Evolutionary conservation across 2,113 vertebrate species (phyloP).

Genomic region (Gracilinanus agilis): DNA sequence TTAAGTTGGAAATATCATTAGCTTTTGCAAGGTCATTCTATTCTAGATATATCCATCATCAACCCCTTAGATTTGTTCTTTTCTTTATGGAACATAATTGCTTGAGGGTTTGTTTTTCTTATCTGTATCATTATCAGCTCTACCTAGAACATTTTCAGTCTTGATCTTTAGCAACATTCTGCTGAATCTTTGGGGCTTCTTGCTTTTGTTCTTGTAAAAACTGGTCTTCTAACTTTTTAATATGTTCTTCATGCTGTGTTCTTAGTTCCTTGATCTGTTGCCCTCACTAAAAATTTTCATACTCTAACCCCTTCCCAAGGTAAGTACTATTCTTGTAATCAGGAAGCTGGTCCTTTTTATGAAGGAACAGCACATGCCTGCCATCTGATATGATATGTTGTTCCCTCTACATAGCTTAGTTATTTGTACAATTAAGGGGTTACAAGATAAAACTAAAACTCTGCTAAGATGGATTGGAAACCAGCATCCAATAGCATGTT

Average conservation of each 20-base stretch:
- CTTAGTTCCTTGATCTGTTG: neutral
- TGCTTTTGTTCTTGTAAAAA: slow-evolving; percentile 23
- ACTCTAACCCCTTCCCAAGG: no score
- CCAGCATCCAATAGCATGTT: neutral
- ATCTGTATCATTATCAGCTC: slow-evolving; percentile 15
- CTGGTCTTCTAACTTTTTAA: neutral
- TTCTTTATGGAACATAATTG: slow-evolving; percentile 67
- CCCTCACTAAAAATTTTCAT: neutral
- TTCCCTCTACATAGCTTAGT: neutral
- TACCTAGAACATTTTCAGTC: slow-evolving; percentile 38
- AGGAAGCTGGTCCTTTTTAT: no score
- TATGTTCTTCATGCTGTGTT: neutral
- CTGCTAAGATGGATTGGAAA: neutral
- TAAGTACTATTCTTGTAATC: no score
- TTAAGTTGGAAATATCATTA: slow-evolving; percentile 87
- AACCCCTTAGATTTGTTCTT: slow-evolving; percentile 89
- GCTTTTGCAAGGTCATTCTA: slow-evolving; percentile 92
- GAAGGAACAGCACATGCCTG: neutral
- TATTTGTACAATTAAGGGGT: neutral
- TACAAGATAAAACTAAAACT: neutral
- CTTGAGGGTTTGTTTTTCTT: slow-evolving; percentile 80
- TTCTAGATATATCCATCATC: slow-evolving; percentile 94
- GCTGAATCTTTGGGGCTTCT: slow-evolving; percentile 66
- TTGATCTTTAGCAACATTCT: slow-evolving; percentile 59
- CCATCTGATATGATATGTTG: neutral